Percentiles rank a stretch among this genome's conserved stretches.
These are phyloP conservation scores for Zophobas atratus DNA, from an alignment of 1,140 invertebrate genomes.

Conservation along the genomic window DNA sequence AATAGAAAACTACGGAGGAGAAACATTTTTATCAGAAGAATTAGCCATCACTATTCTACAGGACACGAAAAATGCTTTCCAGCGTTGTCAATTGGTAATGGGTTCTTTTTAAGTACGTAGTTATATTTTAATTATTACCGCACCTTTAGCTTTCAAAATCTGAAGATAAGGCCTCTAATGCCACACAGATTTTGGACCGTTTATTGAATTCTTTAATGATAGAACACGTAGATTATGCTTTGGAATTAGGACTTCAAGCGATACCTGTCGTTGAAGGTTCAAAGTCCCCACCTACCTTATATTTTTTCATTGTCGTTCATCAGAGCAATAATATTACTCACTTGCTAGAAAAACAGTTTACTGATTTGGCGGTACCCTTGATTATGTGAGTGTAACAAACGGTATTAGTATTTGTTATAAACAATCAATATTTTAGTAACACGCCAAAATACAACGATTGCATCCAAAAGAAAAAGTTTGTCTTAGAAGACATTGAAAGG, in stretches of 20 bases:
- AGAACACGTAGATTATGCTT: slow-evolving; percentile 96
- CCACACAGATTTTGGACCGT: slow-evolving; percentile 89
- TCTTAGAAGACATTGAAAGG: slow-evolving; percentile 91
- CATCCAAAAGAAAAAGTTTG: slow-evolving; percentile 87
- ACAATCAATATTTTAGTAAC: slow-evolving; percentile 73
- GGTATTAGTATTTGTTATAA: slow-evolving; percentile 21
- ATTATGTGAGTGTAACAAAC: slow-evolving; percentile 77
- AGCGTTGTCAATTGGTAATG: slow-evolving; percentile 85
- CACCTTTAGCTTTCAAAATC: slow-evolving; percentile 82
- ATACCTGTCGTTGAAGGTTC: slow-evolving; percentile 93
- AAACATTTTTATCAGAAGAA: slow-evolving; percentile 97
- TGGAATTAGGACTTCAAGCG: slow-evolving; percentile 93
- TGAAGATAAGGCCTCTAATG: slow-evolving; percentile 85
- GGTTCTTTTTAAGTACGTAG: neutral
- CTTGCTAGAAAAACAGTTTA: slow-evolving; percentile 95
- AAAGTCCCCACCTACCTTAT: slow-evolving; percentile 82
- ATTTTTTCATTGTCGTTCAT: slow-evolving; percentile 95
- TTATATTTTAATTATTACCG: slow-evolving; percentile 50
- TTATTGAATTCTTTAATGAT: slow-evolving; percentile 89
- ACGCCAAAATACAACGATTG: slow-evolving; percentile 91
- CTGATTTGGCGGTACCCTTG: slow-evolving; percentile 90
- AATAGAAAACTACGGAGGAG: slow-evolving; percentile 96
- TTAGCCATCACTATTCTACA: slow-evolving; percentile 94
- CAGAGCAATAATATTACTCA: slow-evolving; percentile 98
- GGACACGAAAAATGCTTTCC: slow-evolving; percentile 92